Percentiles rank a stretch among this genome's conserved stretches.
Conservation (phyloP, 2,113 vertebrate species). For the Cebus imitator region DNA sequence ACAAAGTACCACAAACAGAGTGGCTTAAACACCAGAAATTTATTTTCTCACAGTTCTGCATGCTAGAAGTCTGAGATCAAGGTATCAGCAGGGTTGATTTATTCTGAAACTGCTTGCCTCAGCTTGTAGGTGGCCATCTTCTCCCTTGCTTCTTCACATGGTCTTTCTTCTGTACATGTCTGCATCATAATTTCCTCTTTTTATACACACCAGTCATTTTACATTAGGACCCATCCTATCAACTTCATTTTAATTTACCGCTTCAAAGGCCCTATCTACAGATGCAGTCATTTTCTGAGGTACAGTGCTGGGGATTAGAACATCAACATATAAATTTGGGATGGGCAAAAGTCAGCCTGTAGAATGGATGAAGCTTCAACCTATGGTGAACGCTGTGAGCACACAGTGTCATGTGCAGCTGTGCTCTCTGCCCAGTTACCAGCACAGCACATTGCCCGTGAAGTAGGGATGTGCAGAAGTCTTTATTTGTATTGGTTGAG, state of each 20-base stretch:
- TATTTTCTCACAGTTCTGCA: neutral
- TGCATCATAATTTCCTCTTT: neutral
- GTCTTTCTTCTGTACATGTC: neutral
- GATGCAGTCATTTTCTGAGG: neutral
- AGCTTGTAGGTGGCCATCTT: neutral
- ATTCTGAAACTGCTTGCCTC: neutral
- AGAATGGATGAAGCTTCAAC: neutral
- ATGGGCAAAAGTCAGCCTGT: neutral
- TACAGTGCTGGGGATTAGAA: neutral
- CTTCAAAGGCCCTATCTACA: neutral
- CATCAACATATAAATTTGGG: neutral
- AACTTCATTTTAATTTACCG: neutral
- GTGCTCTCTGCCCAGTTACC: fast-evolving
- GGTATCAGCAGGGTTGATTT: neutral
- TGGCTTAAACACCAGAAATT: neutral
- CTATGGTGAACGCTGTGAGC: fast-evolving
- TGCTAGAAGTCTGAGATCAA: neutral
- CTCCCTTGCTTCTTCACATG: neutral
- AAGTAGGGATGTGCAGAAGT: fast-evolving
- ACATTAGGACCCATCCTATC: neutral
- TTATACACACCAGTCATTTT: neutral
- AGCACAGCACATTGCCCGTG: neutral
- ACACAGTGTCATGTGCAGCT: fast-evolving
- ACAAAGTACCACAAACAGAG: neutral
- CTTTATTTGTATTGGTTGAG: neutral